phyloP scores from a whole-genome alignment of 2,113 vertebrate species.

The Saimiri boliviensis region DNA sequence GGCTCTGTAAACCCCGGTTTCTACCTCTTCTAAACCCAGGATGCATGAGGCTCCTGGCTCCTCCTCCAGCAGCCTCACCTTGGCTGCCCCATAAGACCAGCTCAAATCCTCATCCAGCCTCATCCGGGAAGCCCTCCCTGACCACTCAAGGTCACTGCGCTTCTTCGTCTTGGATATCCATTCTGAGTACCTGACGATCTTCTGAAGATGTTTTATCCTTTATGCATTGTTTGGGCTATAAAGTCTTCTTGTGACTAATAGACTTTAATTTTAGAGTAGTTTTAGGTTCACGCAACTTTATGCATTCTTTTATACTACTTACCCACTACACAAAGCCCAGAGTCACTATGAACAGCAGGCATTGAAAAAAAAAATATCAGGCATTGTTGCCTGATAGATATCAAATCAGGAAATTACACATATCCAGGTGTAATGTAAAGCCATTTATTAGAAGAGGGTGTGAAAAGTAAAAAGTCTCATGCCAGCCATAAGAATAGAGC shows the following conservation, averaged over 20 bases:
- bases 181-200: background rate
- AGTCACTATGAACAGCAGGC: constrained; percentile 26
- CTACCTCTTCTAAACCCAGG: background rate
- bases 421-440: background rate
- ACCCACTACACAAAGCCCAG: background rate
- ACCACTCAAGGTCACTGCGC: background rate
- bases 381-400: background rate
- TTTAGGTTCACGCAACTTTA: background rate
- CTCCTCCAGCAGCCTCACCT: background rate
- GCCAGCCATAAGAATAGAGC: background rate
- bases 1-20: background rate
- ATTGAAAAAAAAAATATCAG: background rate
- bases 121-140: background rate
- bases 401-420: constrained; percentile 37
- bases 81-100: background rate
- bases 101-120: background rate
- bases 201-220: background rate
- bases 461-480: background rate
- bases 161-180: background rate
- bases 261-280: background rate
- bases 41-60: background rate
- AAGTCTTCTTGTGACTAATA: background rate
- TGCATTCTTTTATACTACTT: background rate
- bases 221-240: background rate
- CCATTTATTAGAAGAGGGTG: background rate